Conservation (phyloP, 2,888 invertebrate species). For the Operophtera brumata region DNA sequence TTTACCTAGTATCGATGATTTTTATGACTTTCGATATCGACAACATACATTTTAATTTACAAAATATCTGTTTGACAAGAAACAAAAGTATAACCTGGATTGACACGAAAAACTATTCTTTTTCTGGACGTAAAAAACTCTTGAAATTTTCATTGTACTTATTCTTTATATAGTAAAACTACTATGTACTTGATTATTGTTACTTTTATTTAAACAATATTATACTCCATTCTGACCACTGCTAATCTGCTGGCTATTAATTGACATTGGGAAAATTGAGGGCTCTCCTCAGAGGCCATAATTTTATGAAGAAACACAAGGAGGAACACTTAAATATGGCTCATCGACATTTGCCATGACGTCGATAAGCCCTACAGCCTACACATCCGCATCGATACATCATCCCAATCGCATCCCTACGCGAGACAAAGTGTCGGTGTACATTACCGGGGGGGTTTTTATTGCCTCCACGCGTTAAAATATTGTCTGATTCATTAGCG, state of each 20-base stretch:
- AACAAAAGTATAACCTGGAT: too few species aligned
- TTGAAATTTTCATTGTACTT: too few species aligned
- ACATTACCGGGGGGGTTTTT: slow-evolving; percentile 77
- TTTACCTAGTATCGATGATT: slow-evolving; percentile 10
- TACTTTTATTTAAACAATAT: too few species aligned
- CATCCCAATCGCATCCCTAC: slow-evolving; percentile 70
- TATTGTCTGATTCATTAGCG: slow-evolving; percentile 81
- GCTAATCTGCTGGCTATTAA: neutral
- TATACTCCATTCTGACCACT: too few species aligned
- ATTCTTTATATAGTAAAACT: too few species aligned
- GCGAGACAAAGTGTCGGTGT: slow-evolving; percentile 75
- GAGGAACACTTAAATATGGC: slow-evolving; percentile 10
- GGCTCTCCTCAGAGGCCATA: too few species aligned
- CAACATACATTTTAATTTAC: neutral
- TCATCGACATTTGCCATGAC: neutral
- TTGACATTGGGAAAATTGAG: too few species aligned
- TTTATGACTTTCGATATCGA: slow-evolving; percentile 31
- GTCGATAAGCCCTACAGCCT: slow-evolving; percentile 8
- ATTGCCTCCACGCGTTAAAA: slow-evolving; percentile 79
- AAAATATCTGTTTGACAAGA: too few species aligned
- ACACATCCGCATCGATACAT: slow-evolving; percentile 66
- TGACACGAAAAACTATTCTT: too few species aligned
- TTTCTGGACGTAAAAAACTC: too few species aligned
- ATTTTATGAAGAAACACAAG: too few species aligned
- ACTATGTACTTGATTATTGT: too few species aligned